phyloP scores from a whole-genome alignment of 2,113 vertebrate genomes.

The Pseudorasbora parva region DNA sequence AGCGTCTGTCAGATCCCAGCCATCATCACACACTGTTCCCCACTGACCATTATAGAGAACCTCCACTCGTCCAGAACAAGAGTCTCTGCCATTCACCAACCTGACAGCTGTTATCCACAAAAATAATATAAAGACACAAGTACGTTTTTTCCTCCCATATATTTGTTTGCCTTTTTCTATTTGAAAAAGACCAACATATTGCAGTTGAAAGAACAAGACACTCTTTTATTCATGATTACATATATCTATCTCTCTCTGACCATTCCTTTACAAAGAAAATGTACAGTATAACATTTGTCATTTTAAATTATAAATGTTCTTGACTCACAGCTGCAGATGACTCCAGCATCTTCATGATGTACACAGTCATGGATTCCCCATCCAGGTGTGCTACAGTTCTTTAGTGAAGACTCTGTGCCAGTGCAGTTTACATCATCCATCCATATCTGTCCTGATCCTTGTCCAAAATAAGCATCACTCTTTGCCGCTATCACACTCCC shows the following conservation, averaged over 20 bases:
- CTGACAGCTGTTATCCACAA: neutral
- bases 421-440: neutral
- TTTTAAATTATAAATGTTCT: too few species aligned
- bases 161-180: too few species aligned
- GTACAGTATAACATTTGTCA: neutral
- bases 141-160: too few species aligned
- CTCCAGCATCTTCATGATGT: neutral
- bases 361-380: neutral
- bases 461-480: neutral
- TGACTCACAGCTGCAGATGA: slow-evolving; percentile 18
- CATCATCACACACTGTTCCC: too few species aligned
- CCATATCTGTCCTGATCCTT: neutral
- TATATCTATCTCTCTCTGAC: neutral
- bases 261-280: neutral
- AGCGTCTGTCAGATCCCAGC: too few species aligned
- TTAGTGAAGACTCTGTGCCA: neutral
- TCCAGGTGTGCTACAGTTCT: neutral
- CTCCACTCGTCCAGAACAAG: too few species aligned
- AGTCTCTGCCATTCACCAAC: neutral
- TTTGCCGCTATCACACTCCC: too few species aligned
- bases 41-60: too few species aligned
- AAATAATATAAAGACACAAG: neutral
- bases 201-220: too few species aligned
- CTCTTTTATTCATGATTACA: too few species aligned
- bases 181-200: too few species aligned